Percentiles rank a stretch among this genome's conserved stretches.
These are phyloP conservation scores for Mastacembelus armatus DNA, from an alignment of 2,797 vertebrate genomes.

Conservation along the genomic window DNA sequence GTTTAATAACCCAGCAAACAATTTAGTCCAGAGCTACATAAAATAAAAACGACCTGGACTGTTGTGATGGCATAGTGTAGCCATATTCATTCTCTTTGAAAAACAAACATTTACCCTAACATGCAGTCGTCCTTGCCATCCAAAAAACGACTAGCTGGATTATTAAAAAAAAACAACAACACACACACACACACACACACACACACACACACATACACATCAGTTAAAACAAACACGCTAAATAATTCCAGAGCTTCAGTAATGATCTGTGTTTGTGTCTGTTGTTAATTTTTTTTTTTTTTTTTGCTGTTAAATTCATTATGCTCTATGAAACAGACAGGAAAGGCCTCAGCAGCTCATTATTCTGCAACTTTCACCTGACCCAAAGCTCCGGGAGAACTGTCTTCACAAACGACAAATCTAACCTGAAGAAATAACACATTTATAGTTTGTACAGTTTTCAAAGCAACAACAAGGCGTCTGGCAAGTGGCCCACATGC, in stretches of 20 bases:
- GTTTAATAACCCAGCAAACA: conserved; percentile 75
- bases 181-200: background rate
- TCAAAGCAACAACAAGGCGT: conserved; percentile 30
- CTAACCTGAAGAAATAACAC: conserved; percentile 40
- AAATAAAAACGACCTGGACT: conserved; percentile 60
- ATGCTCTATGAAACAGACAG: conserved; percentile 1
- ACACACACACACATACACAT: too few relatives aligned
- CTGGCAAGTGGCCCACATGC: conserved; percentile 46
- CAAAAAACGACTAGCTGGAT: conserved; percentile 32
- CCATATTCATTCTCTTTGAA: conserved; percentile 29
- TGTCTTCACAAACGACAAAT: conserved; percentile 29
- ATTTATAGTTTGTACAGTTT: conserved; percentile 44
- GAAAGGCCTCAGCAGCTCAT: conserved; percentile 10
- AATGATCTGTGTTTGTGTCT: conserved; percentile 7
- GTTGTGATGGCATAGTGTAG: conserved; percentile 37
- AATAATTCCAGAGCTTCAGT: conserved; percentile 19
- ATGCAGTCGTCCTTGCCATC: conserved; percentile 1
- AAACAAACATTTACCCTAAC: conserved; percentile 46
- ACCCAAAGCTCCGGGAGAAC: conserved; percentile 37
- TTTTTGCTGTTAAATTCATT: background rate
- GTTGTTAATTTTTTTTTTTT: background rate
- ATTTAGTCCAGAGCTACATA: conserved; percentile 67
- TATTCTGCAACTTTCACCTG: conserved; percentile 36
- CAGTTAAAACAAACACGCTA: conserved; percentile 7
- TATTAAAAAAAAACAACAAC: background rate